These are phyloP conservation scores for Hydropotes inermis DNA, from an alignment of 2,113 vertebrate species.

Conservation along the genomic window DNA sequence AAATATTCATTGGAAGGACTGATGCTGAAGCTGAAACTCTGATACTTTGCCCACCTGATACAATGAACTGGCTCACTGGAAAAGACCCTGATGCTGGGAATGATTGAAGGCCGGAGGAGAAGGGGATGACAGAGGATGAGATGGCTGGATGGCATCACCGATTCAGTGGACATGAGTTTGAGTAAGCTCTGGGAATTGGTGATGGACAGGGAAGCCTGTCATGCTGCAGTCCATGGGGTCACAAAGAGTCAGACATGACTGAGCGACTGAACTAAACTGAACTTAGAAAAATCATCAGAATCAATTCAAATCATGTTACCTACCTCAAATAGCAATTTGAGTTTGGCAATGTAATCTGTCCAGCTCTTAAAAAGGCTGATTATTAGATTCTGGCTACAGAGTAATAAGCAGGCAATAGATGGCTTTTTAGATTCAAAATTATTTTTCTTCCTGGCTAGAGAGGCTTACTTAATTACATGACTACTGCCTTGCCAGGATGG, in stretches of 20 bases:
- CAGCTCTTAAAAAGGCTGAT: constrained; percentile 28
- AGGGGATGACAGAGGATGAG: background rate
- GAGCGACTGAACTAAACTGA: background rate
- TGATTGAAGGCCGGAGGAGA: background rate
- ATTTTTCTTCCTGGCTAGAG: constrained; percentile 38
- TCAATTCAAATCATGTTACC: constrained; percentile 47
- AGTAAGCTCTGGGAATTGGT: background rate
- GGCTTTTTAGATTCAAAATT: constrained; percentile 53
- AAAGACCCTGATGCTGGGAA: background rate
- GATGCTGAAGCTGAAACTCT: background rate
- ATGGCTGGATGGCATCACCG: background rate
- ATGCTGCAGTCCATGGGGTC: background rate
- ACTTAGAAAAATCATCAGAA: constrained; percentile 17
- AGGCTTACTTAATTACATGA: constrained; percentile 55
- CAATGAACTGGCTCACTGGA: background rate
- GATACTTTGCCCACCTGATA: background rate
- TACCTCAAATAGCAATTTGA: constrained; percentile 11
- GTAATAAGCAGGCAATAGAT: constrained; percentile 50
- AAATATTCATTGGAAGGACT: background rate
- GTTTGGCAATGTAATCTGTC: constrained; percentile 50
- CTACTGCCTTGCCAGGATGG: constrained; percentile 41
- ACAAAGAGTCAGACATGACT: background rate
- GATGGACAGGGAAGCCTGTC: background rate
- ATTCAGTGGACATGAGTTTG: background rate
- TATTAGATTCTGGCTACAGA: constrained; percentile 55